Evolutionary conservation across 2,113 vertebrate genomes (phyloP).

Genomic region (Erpornis zantholeuca): DNA sequence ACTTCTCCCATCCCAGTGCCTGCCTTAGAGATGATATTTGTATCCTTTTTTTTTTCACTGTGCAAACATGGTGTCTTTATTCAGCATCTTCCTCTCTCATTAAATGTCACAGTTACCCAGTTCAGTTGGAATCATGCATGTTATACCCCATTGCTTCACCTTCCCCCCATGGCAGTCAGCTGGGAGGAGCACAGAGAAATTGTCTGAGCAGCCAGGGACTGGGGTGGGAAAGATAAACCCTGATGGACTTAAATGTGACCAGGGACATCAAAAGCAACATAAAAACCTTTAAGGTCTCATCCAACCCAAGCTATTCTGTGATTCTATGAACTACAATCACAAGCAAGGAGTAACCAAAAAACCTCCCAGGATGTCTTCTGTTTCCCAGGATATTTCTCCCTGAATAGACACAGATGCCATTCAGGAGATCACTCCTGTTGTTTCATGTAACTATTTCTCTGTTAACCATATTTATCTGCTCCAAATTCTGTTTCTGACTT

Average conservation of each 20-base stretch:
- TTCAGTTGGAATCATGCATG: not conserved
- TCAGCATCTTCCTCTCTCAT: not conserved
- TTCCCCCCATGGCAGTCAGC: not conserved
- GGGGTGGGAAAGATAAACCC: not conserved
- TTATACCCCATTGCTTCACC: not conserved
- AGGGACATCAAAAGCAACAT: not conserved
- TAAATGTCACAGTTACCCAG: not conserved
- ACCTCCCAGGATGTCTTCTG: not conserved
- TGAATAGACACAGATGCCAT: not conserved
- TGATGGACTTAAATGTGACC: not conserved
- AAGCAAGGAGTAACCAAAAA: not conserved
- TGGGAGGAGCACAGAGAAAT: not conserved
- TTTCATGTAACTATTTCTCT: not conserved
- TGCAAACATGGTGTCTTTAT: not conserved
- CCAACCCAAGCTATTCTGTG: not conserved
- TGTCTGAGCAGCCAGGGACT: not conserved
- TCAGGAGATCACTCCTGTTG: not conserved
- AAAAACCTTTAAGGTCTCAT: not conserved
- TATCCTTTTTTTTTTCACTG: accelerated
- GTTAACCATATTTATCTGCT: not conserved
- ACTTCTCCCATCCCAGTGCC: not conserved
- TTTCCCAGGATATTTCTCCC: not conserved
- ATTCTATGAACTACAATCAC: not conserved
- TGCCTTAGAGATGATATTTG: not conserved
- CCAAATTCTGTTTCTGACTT: not conserved